Evolutionary conservation across 2,797 vertebrate genomes (phyloP).

Genomic region (Picus viridis): DNA sequence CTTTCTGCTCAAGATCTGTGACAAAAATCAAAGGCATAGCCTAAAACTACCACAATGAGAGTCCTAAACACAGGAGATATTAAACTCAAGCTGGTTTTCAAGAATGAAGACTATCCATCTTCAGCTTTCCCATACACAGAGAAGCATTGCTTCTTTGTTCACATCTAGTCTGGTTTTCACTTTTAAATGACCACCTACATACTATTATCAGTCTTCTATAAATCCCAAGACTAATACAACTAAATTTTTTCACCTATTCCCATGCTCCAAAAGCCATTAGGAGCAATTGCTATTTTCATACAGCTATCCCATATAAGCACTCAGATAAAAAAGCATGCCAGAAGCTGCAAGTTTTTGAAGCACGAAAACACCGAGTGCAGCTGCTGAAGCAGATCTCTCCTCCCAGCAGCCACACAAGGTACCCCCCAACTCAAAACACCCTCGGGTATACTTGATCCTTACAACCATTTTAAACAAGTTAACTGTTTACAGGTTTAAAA

Average conservation of each 20-base stretch:
- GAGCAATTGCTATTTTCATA: neutral
- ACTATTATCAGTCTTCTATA: neutral
- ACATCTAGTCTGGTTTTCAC: neutral
- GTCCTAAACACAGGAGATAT: neutral
- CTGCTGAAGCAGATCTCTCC: no score
- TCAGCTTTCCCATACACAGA: neutral
- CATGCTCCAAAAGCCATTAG: neutral
- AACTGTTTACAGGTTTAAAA: neutral
- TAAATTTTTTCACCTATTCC: neutral
- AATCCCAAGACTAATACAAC: neutral
- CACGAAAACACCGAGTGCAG: neutral
- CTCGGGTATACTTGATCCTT: fast-evolving
- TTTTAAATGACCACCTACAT: neutral
- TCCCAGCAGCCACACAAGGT: neutral
- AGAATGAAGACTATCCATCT: neutral
- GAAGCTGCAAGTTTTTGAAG: no score
- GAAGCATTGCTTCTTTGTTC: neutral
- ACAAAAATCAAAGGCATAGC: no score
- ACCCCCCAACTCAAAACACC: fast-evolving
- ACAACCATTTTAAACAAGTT: neutral
- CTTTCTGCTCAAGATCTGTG: no score
- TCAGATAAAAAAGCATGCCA: neutral
- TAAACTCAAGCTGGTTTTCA: no score
- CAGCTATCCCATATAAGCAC: neutral
- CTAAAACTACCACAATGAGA: neutral